Evolutionary conservation across 2,888 invertebrate species (phyloP), one percentile per base, ranked within the genome.

Genomic region (Chironomus tentans): DNA sequence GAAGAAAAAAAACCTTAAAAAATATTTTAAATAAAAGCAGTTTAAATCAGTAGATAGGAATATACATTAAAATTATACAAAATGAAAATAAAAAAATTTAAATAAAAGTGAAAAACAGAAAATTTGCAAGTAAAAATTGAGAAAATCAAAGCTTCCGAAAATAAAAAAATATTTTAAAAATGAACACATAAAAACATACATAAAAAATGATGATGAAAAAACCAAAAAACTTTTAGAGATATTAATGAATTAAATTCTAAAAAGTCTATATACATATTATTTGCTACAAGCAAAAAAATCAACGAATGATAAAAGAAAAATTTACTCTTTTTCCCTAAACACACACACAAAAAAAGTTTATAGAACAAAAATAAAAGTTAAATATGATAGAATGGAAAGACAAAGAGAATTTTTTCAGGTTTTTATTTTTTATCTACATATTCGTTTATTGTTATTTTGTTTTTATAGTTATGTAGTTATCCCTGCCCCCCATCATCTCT

Each of bases 101-200:
- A 62, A 68, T 68, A 47, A 74, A 74, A 28, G 38, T 74, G 61
- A 65, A 48, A 28, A 72, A 68, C 28, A 72, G 38, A 72, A 24
- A 72, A 61, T 15, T 15, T 56, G 15, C 15, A 56, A 56, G 10
- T 21, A 65, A 21, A 21, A 62, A 47, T 46, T 62, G 74, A 38
- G 38, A 74, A 74, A 74, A 74, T 74, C 74, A 74, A 74, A 74
- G 74, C 74, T 74, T 74, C 74, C 74, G 74, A 74, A 47, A 65
- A 65, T n/a, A n/a, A n/a, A n/a, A n/a, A n/a, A n/a, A 24, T 65
- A 65, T 65, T 24, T 24, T n/a, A 56, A 56, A 56, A 15, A 56
- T 56, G 18, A 65, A 65, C 65, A 65, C 56, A 56, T 38, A 38
- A 38, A 38, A 18, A 56, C 56, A 56, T 15, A 56, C 15, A 56